These are phyloP conservation scores for Griposia aprilina DNA, from an alignment of 2,888 invertebrate species.

Conservation along the genomic window DNA sequence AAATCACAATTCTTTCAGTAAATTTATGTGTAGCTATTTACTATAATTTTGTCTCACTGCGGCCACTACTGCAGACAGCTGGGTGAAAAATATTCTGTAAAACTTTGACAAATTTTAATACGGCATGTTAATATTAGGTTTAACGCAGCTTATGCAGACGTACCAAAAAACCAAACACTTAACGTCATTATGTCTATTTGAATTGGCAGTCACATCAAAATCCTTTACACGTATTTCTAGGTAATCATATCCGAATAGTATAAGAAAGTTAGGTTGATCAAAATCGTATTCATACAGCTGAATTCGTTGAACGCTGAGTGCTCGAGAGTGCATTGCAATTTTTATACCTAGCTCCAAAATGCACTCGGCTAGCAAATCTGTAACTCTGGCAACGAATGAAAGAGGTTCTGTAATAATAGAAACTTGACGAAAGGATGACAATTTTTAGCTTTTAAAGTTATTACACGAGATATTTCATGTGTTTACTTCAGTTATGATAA, in stretches of 20 bases:
- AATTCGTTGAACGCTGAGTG: conserved; percentile 29
- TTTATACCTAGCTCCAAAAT: conserved; percentile 35
- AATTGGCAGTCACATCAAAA: background rate
- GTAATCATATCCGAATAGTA: conserved; percentile 2
- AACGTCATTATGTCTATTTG: background rate
- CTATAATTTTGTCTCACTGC: background rate
- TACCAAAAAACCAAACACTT: background rate
- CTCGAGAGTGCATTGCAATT: conserved; percentile 45
- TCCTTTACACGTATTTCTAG: background rate
- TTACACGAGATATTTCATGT: conserved; percentile 1
- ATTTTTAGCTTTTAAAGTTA: conserved; percentile 3
- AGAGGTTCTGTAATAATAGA: conserved; percentile 20
- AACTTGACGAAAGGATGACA: background rate
- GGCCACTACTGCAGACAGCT: background rate
- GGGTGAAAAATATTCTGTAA: background rate
- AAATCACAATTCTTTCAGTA: too few species aligned
- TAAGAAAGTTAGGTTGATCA: conserved; percentile 8
- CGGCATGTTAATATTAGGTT: background rate
- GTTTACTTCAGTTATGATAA: background rate
- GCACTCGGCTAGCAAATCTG: conserved; percentile 21
- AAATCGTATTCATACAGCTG: conserved; percentile 17
- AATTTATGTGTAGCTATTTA: background rate
- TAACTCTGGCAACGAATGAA: conserved; percentile 8
- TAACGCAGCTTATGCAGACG: background rate
- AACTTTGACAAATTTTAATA: background rate